Conservation (phyloP, 2,113 vertebrate species). For the Leptodactylus fuscus region DNA sequence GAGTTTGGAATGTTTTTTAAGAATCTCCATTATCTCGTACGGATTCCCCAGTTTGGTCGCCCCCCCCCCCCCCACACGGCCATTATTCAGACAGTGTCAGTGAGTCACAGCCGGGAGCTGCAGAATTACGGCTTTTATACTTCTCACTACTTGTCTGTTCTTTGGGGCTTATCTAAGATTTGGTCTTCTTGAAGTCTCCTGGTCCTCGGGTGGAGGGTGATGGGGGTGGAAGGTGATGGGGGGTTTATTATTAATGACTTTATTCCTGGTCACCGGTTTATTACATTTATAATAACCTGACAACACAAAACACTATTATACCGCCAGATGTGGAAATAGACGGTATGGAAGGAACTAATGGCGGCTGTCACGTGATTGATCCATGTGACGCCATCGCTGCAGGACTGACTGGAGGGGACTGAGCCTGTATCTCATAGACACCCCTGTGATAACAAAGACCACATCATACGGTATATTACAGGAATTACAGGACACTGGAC, state of each 20-base stretch:
- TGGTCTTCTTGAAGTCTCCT: neutral
- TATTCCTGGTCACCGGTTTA: neutral
- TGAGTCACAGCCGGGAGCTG: neutral
- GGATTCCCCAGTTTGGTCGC: neutral
- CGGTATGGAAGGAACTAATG: no score
- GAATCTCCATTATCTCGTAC: neutral
- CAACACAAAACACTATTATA: no score
- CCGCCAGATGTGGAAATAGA: no score
- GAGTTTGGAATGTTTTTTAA: no score
- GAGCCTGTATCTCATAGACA: no score
- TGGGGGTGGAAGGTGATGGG: no score
- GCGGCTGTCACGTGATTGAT: no score
- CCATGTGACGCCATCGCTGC: no score
- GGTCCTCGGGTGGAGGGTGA: neutral
- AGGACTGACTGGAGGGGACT: no score
- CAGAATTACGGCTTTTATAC: neutral
- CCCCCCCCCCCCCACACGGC: neutral
- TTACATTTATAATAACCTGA: neutral
- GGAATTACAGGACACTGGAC: no score
- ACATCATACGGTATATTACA: no score
- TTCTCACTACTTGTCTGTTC: neutral
- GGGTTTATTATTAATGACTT: neutral
- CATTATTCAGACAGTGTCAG: neutral
- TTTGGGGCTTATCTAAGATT: constrained; percentile 1
- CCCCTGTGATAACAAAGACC: no score